phyloP scores from a whole-genome alignment of 1,140 invertebrate species.

The Elysia chlorotica region DNA sequence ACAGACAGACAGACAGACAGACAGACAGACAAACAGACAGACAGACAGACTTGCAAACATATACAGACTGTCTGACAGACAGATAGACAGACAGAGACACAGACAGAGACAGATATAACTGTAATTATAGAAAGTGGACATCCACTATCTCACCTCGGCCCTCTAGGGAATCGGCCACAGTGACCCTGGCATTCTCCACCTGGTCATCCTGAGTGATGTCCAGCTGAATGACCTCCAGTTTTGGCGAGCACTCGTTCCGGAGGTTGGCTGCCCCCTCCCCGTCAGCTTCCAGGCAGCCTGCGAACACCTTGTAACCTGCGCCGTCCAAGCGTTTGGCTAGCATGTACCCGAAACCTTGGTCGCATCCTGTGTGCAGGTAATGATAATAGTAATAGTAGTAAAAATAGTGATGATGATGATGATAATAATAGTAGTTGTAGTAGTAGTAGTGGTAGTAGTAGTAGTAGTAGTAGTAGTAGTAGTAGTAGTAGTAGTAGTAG shows the following conservation, averaged over 20 bases:
- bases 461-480: no score
- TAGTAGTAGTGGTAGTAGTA: no score
- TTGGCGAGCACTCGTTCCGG: slow-evolving; percentile 15
- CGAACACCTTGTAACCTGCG: slow-evolving; percentile 64
- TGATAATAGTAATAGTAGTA: no score
- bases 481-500: no score
- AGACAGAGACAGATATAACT: no score
- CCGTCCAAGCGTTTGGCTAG: slow-evolving; percentile 55
- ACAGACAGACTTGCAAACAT: not conserved
- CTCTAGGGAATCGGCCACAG: slow-evolving; percentile 8
- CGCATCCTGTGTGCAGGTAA: no score
- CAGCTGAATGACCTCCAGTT: slow-evolving; percentile 32
- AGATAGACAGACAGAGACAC: no score
- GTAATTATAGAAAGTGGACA: no score
- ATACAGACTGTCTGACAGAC: no score
- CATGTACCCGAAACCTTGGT: slow-evolving; percentile 36
- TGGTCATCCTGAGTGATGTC: slow-evolving; percentile 37
- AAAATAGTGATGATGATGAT: no score
- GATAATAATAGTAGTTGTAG: no score
- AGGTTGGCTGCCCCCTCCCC: slow-evolving; percentile 52
- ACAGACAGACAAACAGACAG: not conserved
- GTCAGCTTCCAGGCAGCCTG: slow-evolving; percentile 71
- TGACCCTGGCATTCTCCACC: slow-evolving; percentile 21
- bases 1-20: not conserved
- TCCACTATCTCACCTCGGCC: slow-evolving; percentile 4